phyloP scores from a whole-genome alignment of 2,888 invertebrate genomes.

The Spilarctia lutea region DNA sequence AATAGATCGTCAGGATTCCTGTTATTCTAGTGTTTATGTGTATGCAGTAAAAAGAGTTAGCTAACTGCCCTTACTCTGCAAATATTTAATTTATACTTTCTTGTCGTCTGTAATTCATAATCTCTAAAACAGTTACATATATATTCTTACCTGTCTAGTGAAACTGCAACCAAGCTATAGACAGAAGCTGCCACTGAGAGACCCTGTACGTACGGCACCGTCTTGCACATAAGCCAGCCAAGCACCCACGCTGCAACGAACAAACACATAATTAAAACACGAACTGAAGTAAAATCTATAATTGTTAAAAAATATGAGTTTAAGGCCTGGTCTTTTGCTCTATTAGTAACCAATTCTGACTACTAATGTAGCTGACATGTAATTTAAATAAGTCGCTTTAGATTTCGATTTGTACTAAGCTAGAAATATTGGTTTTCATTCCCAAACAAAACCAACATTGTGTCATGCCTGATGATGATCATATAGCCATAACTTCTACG shows the following conservation, averaged over 20 bases:
- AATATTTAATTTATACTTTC: background rate
- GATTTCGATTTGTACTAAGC: too few relatives aligned
- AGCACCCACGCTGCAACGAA: conserved; percentile 95
- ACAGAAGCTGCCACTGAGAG: conserved; percentile 98
- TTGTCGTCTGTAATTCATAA: background rate
- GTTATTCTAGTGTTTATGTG: too few relatives aligned
- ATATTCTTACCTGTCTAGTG: conserved; percentile 93
- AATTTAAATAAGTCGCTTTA: too few relatives aligned
- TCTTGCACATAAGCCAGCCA: conserved; percentile 98
- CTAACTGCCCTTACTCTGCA: too few relatives aligned
- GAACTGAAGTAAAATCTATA: background rate
- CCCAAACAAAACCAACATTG: background rate
- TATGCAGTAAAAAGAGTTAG: too few relatives aligned
- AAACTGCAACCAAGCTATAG: conserved; percentile 97
- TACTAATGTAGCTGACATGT: too few relatives aligned
- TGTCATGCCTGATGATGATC: background rate
- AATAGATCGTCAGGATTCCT: too few relatives aligned
- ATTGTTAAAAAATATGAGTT: background rate
- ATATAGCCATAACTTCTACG: background rate
- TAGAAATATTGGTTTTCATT: background rate
- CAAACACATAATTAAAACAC: conserved; percentile 12
- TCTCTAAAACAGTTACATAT: background rate
- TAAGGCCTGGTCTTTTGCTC: too few relatives aligned
- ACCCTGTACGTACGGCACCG: conserved; percentile 98
- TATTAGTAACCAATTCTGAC: too few relatives aligned